Evolutionary conservation across 1,140 invertebrate genomes (phyloP).

Genomic region (Halotydeus destructor): DNA sequence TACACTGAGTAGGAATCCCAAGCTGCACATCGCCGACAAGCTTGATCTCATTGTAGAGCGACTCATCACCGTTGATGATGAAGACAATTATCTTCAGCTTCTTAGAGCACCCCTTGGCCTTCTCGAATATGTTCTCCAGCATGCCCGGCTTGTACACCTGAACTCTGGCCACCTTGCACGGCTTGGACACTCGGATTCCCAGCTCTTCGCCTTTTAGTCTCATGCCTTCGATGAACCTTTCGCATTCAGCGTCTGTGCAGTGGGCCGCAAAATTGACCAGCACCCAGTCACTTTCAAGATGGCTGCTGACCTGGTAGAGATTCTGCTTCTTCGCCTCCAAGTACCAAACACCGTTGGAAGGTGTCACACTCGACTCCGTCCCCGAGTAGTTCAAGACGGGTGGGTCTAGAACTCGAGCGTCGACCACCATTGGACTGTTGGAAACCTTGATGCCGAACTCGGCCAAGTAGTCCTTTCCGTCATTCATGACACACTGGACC

Average conservation of each 20-base stretch:
- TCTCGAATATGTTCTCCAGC: background rate
- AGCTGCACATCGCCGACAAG: constrained; percentile 45
- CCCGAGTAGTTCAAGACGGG: constrained; percentile 14
- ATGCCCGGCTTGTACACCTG: background rate
- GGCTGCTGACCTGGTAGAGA: constrained; percentile 31
- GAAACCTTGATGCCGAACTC: constrained; percentile 18
- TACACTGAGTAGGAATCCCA: constrained; percentile 58
- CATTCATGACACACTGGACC: constrained; percentile 12
- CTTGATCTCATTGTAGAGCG: constrained; percentile 34
- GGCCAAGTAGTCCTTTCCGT: constrained; percentile 17
- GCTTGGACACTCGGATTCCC: constrained; percentile 9
- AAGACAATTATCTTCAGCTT: background rate
- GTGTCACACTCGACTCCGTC: constrained; percentile 9
- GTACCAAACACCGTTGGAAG: constrained; percentile 34
- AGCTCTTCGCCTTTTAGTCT: constrained; percentile 5
- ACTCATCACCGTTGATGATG: constrained; percentile 3
- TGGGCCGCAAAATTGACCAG: constrained; percentile 14
- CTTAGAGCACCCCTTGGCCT: background rate
- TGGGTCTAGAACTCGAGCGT: constrained; percentile 15
- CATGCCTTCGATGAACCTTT: constrained; percentile 4
- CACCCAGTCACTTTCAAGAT: constrained; percentile 17
- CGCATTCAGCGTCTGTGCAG: background rate
- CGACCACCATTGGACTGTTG: constrained; percentile 10
- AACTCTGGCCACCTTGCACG: background rate
- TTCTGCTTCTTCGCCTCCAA: constrained; percentile 37